Evolutionary conservation across 2,888 invertebrate genomes (phyloP).

Genomic region (Macaria liturata): DNA sequence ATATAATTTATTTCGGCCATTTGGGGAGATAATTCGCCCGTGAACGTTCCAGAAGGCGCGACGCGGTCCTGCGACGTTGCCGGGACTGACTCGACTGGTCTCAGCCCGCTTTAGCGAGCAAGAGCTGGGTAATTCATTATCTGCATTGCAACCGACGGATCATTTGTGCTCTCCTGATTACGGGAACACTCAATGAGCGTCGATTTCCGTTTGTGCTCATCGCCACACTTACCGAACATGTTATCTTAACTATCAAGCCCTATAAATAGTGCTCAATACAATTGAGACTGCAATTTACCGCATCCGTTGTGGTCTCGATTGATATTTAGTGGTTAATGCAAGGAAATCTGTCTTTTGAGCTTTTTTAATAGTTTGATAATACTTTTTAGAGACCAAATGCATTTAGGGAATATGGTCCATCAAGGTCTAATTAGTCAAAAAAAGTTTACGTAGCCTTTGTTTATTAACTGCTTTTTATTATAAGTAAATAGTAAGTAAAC

Average conservation of each 20-base stretch:
- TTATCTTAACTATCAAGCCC: constrained; percentile 49
- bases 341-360: constrained; percentile 20
- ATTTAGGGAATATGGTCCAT: too few relatives aligned
- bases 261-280: constrained; percentile 51
- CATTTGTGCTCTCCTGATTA: constrained; percentile 70
- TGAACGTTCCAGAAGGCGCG: constrained; percentile 73
- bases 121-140: constrained; percentile 72
- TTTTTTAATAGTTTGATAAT: too few relatives aligned
- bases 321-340: constrained; percentile 32
- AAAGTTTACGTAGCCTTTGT: too few relatives aligned
- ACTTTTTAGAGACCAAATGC: too few relatives aligned
- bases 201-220: constrained; percentile 63
- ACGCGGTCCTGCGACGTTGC: constrained; percentile 56
- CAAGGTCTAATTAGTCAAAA: too few relatives aligned
- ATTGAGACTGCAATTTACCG: constrained; percentile 53
- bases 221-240: constrained; percentile 56
- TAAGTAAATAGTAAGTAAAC: too few relatives aligned
- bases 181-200: constrained; percentile 61
- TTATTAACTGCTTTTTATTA: too few relatives aligned
- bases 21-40: constrained; percentile 70
- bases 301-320: constrained; percentile 40
- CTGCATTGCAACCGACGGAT: constrained; percentile 61
- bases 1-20: constrained; percentile 70
- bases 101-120: constrained; percentile 67
- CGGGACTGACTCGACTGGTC: constrained; percentile 62